phyloP scores from a whole-genome alignment of 1,140 invertebrate species.

The Drosophila oshimai region DNA sequence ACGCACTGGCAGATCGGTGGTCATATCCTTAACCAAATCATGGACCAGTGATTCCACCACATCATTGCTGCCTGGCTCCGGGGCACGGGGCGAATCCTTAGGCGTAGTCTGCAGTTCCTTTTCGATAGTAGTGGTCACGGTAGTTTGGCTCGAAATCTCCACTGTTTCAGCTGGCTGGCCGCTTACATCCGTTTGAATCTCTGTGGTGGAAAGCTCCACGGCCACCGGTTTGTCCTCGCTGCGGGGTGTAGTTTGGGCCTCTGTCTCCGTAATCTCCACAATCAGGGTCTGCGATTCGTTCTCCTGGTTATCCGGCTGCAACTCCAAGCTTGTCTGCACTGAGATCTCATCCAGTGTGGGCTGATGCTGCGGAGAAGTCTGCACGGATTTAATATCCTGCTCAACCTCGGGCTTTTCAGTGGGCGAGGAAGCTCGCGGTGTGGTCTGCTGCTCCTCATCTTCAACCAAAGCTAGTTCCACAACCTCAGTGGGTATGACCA shows the following conservation, averaged over 20 bases:
- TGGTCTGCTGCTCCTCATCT: conserved; percentile 83
- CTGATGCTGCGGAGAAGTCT: conserved; percentile 85
- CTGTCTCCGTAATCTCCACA: conserved; percentile 67
- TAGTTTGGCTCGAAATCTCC: conserved; percentile 85
- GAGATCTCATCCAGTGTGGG: conserved; percentile 80
- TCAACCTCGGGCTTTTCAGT: conserved; percentile 10
- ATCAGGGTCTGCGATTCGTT: conserved; percentile 74
- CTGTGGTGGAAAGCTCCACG: conserved; percentile 37
- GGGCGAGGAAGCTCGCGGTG: conserved; percentile 66
- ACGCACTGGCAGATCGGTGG: conserved; percentile 68
- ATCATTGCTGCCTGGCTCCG: conserved; percentile 51
- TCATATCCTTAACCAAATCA: conserved; percentile 82
- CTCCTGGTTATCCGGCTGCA: conserved; percentile 67
- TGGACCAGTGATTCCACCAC: conserved; percentile 66
- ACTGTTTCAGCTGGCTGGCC: conserved; percentile 78
- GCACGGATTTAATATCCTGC: conserved; percentile 84
- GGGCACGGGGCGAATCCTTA: conserved; percentile 69
- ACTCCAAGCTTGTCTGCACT: conserved; percentile 83
- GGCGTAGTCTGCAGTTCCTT: conserved; percentile 84
- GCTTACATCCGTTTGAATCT: conserved; percentile 77
- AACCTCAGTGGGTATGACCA: conserved; percentile 85
- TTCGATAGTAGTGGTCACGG: conserved; percentile 83
- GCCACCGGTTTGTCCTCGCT: conserved; percentile 9
- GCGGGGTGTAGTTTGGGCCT: conserved; percentile 74
- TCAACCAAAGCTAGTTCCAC: conserved; percentile 84